Percentiles rank a stretch among this genome's conserved stretches.
Conservation (phyloP, 1,140 invertebrate species). For the Microplitis mediator region DNA sequence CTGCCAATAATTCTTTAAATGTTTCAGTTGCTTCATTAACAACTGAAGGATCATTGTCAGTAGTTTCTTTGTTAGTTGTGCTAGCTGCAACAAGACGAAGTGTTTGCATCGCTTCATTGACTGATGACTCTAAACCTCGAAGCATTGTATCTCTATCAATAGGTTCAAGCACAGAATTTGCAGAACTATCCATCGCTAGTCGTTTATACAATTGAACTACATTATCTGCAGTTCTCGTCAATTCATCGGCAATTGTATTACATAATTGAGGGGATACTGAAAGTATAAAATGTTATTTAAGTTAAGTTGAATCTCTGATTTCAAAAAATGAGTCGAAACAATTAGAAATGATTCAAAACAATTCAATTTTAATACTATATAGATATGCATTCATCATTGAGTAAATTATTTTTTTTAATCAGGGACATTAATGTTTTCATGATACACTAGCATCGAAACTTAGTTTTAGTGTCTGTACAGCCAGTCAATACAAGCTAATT, state of each 20-base stretch:
- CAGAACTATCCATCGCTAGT: conserved; percentile 57
- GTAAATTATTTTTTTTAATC: too few species aligned
- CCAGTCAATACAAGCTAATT: too few species aligned
- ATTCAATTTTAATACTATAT: too few species aligned
- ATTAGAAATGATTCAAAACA: too few species aligned
- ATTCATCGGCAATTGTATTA: conserved; percentile 68
- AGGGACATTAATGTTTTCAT: too few species aligned
- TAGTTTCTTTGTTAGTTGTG: conserved; percentile 37
- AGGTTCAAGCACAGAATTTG: conserved; percentile 40
- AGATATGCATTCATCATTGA: too few species aligned
- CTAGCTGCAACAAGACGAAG: conserved; percentile 51
- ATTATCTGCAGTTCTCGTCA: conserved; percentile 69
- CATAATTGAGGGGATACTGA: conserved; percentile 70
- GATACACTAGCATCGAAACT: too few species aligned
- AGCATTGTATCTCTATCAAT: conserved; percentile 58
- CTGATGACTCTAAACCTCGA: conserved; percentile 53
- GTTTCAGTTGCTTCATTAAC: conserved; percentile 51
- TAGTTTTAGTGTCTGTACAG: too few species aligned
- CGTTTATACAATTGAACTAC: conserved; percentile 71
- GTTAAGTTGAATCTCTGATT: not conserved
- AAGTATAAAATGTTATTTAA: conserved; percentile 36
- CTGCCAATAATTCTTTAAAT: conserved; percentile 51
- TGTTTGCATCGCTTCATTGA: conserved; percentile 57
- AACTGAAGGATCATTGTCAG: conserved; percentile 40
- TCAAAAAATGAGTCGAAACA: too few species aligned